Evolutionary conservation across 2,797 vertebrate genomes (phyloP).

Genomic region (Paramormyrops hopkinsi): DNA sequence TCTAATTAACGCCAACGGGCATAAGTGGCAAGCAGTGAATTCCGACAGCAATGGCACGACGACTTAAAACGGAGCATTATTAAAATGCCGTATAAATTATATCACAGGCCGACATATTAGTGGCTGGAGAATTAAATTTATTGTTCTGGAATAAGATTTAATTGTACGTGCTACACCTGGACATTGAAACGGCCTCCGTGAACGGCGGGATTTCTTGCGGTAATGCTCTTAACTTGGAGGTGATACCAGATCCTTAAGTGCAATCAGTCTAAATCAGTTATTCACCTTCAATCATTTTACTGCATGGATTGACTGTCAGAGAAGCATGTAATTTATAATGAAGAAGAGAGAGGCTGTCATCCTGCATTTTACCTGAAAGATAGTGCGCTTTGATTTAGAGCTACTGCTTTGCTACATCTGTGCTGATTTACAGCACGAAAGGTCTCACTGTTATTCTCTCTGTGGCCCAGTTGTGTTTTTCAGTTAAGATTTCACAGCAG

Average conservation of each 20-base stretch:
- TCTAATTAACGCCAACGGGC: slow-evolving; percentile 35
- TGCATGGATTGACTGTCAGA: slow-evolving; percentile 7
- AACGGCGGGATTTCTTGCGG: slow-evolving; percentile 26
- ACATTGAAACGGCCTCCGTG: slow-evolving; percentile 19
- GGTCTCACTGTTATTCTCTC: not conserved
- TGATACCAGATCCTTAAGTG: not conserved
- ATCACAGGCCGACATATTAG: slow-evolving; percentile 24
- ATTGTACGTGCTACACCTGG: slow-evolving; percentile 16
- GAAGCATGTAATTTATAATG: not conserved
- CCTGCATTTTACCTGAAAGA: not conserved
- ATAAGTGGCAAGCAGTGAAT: slow-evolving; percentile 32
- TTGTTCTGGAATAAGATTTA: slow-evolving; percentile 32
- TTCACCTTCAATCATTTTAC: not conserved
- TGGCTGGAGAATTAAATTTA: slow-evolving; percentile 37
- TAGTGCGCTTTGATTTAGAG: not conserved
- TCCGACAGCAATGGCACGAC: slow-evolving; percentile 37
- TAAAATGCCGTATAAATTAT: slow-evolving; percentile 46
- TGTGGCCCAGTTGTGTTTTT: not conserved
- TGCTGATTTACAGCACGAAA: not conserved
- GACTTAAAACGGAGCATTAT: slow-evolving; percentile 33
- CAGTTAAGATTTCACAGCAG: not conserved
- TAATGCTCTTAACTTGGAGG: slow-evolving; percentile 31
- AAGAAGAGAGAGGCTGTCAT: not conserved
- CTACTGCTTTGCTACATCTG: not conserved
- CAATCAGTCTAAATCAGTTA: not conserved